Evolutionary conservation across 2,888 invertebrate species (phyloP), one percentile per base, ranked within the genome.

Genomic region (Erynnis tages): DNA sequence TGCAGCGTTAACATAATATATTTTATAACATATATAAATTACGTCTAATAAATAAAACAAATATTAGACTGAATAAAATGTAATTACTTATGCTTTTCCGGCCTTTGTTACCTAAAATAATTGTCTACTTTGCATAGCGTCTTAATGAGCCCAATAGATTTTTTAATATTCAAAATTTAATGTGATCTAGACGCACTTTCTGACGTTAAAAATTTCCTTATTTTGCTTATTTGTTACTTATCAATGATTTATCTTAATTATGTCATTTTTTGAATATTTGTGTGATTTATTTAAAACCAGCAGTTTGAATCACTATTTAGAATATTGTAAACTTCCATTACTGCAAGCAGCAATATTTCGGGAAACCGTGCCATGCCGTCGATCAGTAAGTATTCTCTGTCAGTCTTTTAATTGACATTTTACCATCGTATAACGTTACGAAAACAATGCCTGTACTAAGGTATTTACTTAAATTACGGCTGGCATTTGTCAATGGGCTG

Each of bases 111-210:
- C n/a, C n/a, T n/a, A n/a, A n/a, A n/a, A n/a, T n/a, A n/a, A n/a
- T n/a, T n/a, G n/a, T n/a, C n/a, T n/a, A n/a, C n/a, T n/a, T n/a
- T n/a, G n/a, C n/a, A n/a, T n/a, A n/a, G n/a, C n/a, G n/a, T n/a
- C n/a, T n/a, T n/a, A n/a, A n/a, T n/a, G n/a, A 64, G 72, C 82
- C 82, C 56, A 61, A 61, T 79, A 76, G 84, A 84, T 83, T 78
- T 52, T 64, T 30, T 54, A 57, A 57, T 40, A 63, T 73, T 70
- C 54, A 62, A 79, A 75, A 68, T 78, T 76, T 65, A 59, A 54
- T 58, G 68, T 61, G 75, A 86, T 82, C 84, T 78, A 83, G 78
- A 63, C 61, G 62, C 61, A 62, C 56, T 58, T 55, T 60, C 58
- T 72, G 68, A 70, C 71, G 71, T 57, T 59, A 61, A 63, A 54